Conservation (phyloP, 2,113 vertebrate genomes). For the Chionomys nivalis region DNA sequence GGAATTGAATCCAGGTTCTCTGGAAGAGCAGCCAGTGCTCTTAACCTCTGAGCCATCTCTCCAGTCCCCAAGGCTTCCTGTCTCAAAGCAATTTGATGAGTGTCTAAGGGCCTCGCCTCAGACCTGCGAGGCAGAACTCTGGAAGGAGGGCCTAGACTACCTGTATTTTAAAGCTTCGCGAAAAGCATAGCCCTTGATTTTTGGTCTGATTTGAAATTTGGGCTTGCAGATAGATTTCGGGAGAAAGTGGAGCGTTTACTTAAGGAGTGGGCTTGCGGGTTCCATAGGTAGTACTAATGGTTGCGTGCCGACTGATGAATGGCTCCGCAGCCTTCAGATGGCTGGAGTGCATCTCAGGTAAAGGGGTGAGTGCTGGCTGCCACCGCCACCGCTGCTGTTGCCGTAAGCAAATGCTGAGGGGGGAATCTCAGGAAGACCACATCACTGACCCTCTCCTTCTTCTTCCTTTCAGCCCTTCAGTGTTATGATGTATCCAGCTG, state of each 20-base stretch:
- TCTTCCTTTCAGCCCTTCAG: constrained; percentile 56
- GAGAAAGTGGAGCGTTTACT: constrained; percentile 6
- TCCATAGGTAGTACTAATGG: not conserved
- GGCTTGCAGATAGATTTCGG: constrained; percentile 8
- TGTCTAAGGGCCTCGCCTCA: not conserved
- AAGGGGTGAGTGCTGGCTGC: not conserved
- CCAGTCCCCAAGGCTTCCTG: not conserved
- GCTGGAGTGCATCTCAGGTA: not conserved
- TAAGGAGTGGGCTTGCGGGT: not conserved
- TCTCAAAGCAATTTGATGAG: not conserved
- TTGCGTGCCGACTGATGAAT: not conserved
- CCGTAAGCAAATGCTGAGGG: not conserved
- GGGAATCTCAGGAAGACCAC: not conserved
- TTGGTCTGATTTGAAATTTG: constrained; percentile 47
- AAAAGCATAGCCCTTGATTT: constrained; percentile 9
- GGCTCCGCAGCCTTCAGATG: not conserved
- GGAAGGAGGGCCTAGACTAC: not conserved
- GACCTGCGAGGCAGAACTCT: not conserved
- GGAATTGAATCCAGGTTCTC: not conserved
- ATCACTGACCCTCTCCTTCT: constrained; percentile 33
- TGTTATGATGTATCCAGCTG: constrained; percentile 75
- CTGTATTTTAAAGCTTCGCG: constrained; percentile 16
- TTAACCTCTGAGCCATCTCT: not conserved
- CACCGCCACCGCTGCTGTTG: not conserved
- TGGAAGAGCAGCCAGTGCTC: not conserved